A percentile compares a stretch with the other conserved stretches of the same genome.
These are phyloP conservation scores for Drosophila pegasa DNA, from an alignment of 2,888 invertebrate genomes.

Conservation along the genomic window DNA sequence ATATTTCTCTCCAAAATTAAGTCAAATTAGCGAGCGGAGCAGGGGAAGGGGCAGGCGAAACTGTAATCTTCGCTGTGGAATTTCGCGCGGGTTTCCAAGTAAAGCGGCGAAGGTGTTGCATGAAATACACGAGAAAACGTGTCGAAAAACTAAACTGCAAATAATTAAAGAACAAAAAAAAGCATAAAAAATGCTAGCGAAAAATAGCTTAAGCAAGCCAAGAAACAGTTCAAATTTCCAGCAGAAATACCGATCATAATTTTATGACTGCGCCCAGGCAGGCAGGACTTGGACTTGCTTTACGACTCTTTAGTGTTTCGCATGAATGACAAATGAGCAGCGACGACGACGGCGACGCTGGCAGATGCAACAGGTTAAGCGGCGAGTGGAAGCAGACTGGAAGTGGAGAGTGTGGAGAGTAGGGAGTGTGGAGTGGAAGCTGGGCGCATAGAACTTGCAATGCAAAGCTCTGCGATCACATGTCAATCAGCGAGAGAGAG, in stretches of 20 bases:
- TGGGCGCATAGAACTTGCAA: conserved; percentile 55
- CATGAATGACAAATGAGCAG: conserved; percentile 80
- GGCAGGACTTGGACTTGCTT: conserved; percentile 66
- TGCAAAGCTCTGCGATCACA: conserved; percentile 68
- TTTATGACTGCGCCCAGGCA: conserved; percentile 57
- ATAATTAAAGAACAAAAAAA: conserved; percentile 45
- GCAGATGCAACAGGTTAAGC: conserved; percentile 69
- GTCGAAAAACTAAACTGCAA: conserved; percentile 66
- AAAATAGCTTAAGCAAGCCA: conserved; percentile 33
- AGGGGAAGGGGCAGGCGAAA: conserved; percentile 5
- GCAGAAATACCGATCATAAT: conserved; percentile 78
- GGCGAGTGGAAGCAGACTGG: background rate
- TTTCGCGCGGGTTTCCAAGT: conserved; percentile 59
- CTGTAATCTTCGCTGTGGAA: conserved; percentile 47
- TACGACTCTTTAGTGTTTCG: conserved; percentile 75
- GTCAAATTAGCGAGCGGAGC: conserved; percentile 31
- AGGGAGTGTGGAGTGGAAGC: background rate
- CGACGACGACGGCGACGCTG: conserved; percentile 32
- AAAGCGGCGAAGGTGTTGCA: conserved; percentile 72
- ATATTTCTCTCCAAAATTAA: conserved; percentile 4
- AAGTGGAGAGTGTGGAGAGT: no score
- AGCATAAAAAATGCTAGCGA: conserved; percentile 35
- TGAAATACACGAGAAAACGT: conserved; percentile 75
- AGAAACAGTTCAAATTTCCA: conserved; percentile 59
- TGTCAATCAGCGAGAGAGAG: conserved; percentile 74